phyloP scores from a whole-genome alignment of 2,888 invertebrate species.

The Pachydiplax longipennis region DNA sequence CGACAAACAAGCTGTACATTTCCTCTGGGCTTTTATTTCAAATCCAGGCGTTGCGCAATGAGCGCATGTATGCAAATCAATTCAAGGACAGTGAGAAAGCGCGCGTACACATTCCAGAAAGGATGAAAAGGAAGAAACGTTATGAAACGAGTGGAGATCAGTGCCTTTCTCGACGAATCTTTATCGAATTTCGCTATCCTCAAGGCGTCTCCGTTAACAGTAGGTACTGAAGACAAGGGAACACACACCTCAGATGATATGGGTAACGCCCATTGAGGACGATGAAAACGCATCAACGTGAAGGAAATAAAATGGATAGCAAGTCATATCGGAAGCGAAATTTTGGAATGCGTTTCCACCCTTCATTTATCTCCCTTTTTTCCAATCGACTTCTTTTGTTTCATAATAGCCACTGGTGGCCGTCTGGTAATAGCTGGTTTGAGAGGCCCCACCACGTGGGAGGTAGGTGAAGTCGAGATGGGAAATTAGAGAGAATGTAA shows the following conservation, averaged over 20 bases:
- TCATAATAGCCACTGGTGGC: not conserved
- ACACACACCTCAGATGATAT: not conserved
- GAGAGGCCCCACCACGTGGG: not conserved
- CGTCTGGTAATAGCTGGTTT: not conserved
- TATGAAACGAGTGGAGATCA: not conserved
- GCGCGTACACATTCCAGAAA: not conserved
- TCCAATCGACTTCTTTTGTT: not conserved
- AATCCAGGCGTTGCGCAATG: not conserved
- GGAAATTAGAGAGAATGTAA: not conserved
- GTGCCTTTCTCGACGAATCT: not conserved
- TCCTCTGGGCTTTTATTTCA: not conserved
- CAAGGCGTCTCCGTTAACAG: not conserved
- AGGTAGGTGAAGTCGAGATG: not conserved
- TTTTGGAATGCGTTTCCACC: not conserved
- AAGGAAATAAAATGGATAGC: not conserved
- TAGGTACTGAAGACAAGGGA: not conserved
- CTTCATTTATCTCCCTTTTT: not conserved
- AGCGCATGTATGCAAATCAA: not conserved
- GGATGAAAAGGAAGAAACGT: not conserved
- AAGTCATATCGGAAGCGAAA: not conserved
- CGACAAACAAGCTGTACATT: not conserved
- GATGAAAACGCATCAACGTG: not conserved
- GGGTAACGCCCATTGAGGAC: not conserved
- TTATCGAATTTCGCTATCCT: not conserved
- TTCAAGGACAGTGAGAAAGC: not conserved